Percentiles rank a stretch among this genome's conserved stretches.
These are phyloP conservation scores for Cheumatopsyche charites DNA, from an alignment of 1,140 invertebrate species.

Conservation along the genomic window DNA sequence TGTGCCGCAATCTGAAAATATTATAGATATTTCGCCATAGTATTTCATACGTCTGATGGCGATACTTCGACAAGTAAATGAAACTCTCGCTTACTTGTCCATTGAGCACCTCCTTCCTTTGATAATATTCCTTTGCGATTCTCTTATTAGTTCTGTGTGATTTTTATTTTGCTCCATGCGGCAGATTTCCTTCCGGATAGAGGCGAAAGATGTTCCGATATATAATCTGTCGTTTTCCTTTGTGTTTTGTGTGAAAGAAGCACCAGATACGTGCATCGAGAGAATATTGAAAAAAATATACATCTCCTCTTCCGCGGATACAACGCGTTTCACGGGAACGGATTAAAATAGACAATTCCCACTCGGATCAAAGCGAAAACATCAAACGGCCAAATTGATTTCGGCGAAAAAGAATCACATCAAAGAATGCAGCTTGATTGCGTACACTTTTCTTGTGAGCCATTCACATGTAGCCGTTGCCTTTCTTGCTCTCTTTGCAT, in stretches of 20 bases:
- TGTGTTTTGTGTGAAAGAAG: not conserved
- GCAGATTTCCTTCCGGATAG: constrained; percentile 19
- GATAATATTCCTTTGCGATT: constrained; percentile 31
- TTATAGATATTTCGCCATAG: not conserved
- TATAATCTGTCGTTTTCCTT: not conserved
- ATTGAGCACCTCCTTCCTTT: constrained; percentile 30
- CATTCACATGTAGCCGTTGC: too few relatives aligned
- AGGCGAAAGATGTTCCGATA: constrained; percentile 13
- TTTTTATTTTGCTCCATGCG: constrained; percentile 31
- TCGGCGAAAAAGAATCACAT: too few relatives aligned
- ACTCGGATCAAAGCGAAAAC: too few relatives aligned
- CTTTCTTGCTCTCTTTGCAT: too few relatives aligned
- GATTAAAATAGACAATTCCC: too few relatives aligned
- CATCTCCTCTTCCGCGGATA: too few relatives aligned
- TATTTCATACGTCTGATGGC: not conserved
- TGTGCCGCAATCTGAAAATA: too few relatives aligned
- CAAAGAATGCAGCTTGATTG: too few relatives aligned
- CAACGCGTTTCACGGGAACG: too few relatives aligned
- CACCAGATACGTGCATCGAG: not conserved
- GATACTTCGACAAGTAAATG: constrained; percentile 24
- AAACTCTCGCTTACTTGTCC: constrained; percentile 5
- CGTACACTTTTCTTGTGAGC: too few relatives aligned
- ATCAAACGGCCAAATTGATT: too few relatives aligned
- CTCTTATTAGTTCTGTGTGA: constrained; percentile 40
- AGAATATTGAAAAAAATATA: too few relatives aligned